phyloP scores from a whole-genome alignment of 2,113 vertebrate genomes.

The Lycaon pictus region DNA sequence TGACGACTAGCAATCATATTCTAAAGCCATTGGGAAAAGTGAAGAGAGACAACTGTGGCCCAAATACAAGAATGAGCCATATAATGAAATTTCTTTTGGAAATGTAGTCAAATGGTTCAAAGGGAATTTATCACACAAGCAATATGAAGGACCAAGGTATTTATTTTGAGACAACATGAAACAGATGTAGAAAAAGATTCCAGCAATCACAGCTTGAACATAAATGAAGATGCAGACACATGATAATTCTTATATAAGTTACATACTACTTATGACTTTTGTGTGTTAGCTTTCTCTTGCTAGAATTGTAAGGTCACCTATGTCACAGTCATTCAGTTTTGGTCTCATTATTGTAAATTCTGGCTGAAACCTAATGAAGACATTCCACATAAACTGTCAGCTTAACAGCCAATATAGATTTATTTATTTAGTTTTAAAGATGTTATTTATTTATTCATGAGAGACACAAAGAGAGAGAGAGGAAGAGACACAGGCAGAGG shows the following conservation, averaged over 20 bases:
- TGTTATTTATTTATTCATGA: too few species aligned
- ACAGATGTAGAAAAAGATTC: background rate
- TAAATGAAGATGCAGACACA: background rate
- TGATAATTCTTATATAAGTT: background rate
- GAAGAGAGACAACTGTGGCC: background rate
- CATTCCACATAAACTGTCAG: background rate
- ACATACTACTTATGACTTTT: background rate
- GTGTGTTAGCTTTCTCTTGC: background rate
- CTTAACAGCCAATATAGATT: background rate
- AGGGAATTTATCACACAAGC: background rate
- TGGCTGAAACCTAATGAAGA: background rate
- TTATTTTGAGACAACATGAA: background rate
- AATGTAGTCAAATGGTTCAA: background rate
- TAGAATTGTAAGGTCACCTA: background rate
- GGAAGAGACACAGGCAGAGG: too few species aligned
- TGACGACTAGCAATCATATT: too few species aligned
- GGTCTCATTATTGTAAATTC: background rate
- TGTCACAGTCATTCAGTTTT: background rate
- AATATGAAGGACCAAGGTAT: background rate
- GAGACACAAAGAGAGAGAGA: too few species aligned
- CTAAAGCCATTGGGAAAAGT: background rate
- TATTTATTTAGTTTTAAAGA: background rate
- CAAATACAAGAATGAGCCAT: background rate
- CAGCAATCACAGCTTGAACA: accelerated
- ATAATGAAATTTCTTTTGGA: background rate